Conservation (phyloP, 2,797 vertebrate genomes). For the Propithecus deckenii region DNA sequence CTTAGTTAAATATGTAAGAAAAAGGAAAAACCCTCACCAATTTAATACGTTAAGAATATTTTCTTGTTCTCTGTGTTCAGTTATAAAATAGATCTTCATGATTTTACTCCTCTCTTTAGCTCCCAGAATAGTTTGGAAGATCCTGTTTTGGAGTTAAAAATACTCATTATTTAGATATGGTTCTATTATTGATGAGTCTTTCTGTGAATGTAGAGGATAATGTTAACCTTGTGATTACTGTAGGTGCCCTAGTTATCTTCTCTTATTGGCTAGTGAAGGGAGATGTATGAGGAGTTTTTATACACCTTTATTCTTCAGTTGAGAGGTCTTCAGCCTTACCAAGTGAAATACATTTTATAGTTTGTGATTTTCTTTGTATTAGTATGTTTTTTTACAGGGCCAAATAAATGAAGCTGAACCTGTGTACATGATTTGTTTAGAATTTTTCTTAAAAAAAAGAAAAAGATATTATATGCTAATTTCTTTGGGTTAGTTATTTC, state of each 20-base stretch:
- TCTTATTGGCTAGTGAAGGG: neutral
- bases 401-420: neutral
- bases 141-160: neutral
- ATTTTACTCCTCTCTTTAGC: neutral
- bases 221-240: neutral
- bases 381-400: neutral
- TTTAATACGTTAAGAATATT: conserved; percentile 16
- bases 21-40: neutral
- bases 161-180: neutral
- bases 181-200: neutral
- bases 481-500: conserved; percentile 40
- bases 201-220: neutral
- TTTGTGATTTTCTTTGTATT: conserved; percentile 33
- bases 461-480: neutral
- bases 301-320: neutral
- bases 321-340: neutral
- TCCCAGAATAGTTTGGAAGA: neutral
- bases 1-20: neutral
- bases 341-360: conserved; percentile 24
- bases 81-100: neutral
- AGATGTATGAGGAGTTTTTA: neutral
- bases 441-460: neutral
- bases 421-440: neutral
- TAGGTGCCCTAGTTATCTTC: neutral
- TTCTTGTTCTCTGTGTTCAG: neutral